Evolutionary conservation across 2,797 vertebrate genomes (phyloP), one percentile per base, ranked within the genome.

Genomic region (Gobionotothen gibberifrons): DNA sequence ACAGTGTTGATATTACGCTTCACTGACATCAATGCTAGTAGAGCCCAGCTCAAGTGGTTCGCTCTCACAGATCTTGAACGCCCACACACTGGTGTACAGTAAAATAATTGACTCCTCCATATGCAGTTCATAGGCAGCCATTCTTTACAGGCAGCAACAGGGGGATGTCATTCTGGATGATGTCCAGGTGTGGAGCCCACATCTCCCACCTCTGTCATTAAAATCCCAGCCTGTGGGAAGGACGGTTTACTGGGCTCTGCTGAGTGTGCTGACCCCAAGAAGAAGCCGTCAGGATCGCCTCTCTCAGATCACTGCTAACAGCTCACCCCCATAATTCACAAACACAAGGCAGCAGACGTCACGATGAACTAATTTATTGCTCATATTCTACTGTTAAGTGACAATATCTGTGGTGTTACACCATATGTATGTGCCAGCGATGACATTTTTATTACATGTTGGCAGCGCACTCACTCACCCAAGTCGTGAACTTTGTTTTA

Each of bases 131-230:
- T 8, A 47, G 54, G 16, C 13, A 51, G 49, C 26, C 53, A 54
- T 29, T 63, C 36, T 87, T 82, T 87, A 61, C 71, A 65, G 56
- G 52, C 55, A 11, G 44, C 39, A 2, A 0, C 72, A 82, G 76
- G 48, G 48, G 26, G 72, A 39, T 29, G 74, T 80, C 65, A 21
- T 58, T 49, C 60, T 88, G 76, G 88, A 89, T 72, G 60, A 29
- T 21, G 67, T 85, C 89, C 87, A 89, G 84, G 84, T 84, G 78
- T 46, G 57, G 60, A 66, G 70, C 56, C 57, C 14, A 61, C 53
- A 51, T 53, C 65, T 87, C 82, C 82, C 81, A 39, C 54, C 51
- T 57, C 74, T 72, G 69, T 67, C 80, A 59, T 90, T 81, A 88
- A 86, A 85, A 51, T 9, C 9, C 14, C 0, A 2, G 56, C 62